Base-by-base conservation (phyloP, 2,113 vertebrate genomes). In the Caloenas nicobarica region DNA sequence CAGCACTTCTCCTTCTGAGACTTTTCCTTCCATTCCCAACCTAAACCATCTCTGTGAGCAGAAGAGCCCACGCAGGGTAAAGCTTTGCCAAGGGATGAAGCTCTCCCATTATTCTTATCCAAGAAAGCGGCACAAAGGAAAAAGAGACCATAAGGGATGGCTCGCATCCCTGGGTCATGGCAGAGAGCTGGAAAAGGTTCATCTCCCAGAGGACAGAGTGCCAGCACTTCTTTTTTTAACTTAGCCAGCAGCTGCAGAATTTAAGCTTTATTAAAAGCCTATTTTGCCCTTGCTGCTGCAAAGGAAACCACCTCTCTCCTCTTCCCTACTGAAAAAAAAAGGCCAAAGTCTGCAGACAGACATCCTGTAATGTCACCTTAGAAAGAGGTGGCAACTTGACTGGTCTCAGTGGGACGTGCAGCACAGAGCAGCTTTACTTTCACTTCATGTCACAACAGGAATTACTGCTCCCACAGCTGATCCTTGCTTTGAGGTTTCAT, bases 221-320 rank as follows among this genome's bases (percentile, higher is more conserved):
- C 95, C 93, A 96, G 78, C 38, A 54, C 79, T 88, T 92, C 57
- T 89, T 94, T 80, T 89, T 91, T 86, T 64, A 93, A 88, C 71
- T 86, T 58, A 91, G 74, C 71, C 57, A 94, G 68, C 87, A 95
- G 87, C 94, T 96, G 94, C 87, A 93, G 71, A 88, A 89, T 93
- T 94, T 57, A 70, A 86, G 71, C 79, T 94, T 82, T 85, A 91
- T 77, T 88, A 88, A 95, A 88, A 91, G 81, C 42, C 85, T 70
- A 58, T 89, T 94, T 89, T 84, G 65, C 81, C 24, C 78, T 83
- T 66, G 62, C 79, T 94, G 74, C n/a, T 82, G 71, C 74, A 94
- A 91, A 96, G 89, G 91, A 96, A 96, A 70, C 40, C 21, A 72
- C 66, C 79, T 73, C 40, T 50, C 92, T 86, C 58, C 36, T 80